Conservation (phyloP, 2,113 vertebrate genomes). For the Sturnus vulgaris region DNA sequence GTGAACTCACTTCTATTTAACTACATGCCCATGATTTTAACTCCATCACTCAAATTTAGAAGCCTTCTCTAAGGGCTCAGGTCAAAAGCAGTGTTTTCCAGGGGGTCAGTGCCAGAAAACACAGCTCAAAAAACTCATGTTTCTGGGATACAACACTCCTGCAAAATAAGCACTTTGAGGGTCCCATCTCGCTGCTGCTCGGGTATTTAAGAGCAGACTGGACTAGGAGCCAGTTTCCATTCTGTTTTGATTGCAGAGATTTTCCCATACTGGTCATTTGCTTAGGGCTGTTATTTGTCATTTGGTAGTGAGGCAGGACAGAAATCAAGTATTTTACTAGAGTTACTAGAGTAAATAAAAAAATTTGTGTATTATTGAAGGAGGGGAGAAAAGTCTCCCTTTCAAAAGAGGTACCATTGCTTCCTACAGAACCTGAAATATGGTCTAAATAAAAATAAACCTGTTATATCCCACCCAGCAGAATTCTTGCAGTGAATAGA, state of each 20-base stretch:
- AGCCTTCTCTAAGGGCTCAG: no score
- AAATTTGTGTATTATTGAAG: not conserved
- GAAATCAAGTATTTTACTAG: not conserved
- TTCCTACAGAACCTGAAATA: not conserved
- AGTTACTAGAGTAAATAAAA: not conserved
- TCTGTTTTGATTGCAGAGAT: not conserved
- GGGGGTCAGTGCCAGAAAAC: no score
- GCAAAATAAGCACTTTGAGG: not conserved
- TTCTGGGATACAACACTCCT: not conserved
- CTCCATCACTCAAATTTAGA: no score
- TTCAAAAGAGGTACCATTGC: not conserved
- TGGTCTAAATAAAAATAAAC: not conserved
- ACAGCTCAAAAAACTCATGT: no score
- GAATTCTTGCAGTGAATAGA: slow-evolving; percentile 38
- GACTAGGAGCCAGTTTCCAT: not conserved
- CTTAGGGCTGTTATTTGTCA: not conserved
- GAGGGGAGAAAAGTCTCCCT: not conserved
- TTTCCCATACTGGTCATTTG: not conserved
- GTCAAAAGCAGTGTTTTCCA: no score
- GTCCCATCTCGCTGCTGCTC: not conserved
- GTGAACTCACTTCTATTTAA: no score
- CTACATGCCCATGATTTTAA: no score
- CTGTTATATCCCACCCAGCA: not conserved
- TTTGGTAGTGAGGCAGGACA: not conserved
- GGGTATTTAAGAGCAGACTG: not conserved